These are phyloP conservation scores for Chionis minor DNA, from an alignment of 2,113 vertebrate genomes.

Conservation along the genomic window DNA sequence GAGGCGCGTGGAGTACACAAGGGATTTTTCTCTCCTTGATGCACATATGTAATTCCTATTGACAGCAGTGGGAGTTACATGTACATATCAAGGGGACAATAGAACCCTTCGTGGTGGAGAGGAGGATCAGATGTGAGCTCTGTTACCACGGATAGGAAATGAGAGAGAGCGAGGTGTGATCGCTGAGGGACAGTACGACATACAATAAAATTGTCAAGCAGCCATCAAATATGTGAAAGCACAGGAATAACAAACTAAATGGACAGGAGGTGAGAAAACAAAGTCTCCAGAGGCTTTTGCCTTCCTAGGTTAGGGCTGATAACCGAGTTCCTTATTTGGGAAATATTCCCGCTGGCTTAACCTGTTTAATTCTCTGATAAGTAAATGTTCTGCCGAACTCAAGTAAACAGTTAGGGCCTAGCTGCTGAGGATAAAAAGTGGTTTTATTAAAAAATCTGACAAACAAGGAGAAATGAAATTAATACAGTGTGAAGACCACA, in stretches of 20 bases:
- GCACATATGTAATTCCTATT: constrained; percentile 20
- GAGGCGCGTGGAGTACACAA: not conserved
- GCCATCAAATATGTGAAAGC: constrained; percentile 37
- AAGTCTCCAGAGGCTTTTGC: not conserved
- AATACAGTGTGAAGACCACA: not conserved
- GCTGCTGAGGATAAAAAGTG: not conserved
- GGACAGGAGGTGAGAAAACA: constrained; percentile 51
- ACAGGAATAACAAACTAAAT: constrained; percentile 53
- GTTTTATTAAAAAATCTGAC: not conserved
- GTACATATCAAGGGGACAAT: constrained; percentile 28
- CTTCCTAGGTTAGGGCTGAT: constrained; percentile 5
- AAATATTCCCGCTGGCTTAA: not conserved
- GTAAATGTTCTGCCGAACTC: not conserved
- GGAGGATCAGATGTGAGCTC: constrained; percentile 43
- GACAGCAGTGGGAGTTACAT: constrained; percentile 57
- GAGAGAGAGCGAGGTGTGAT: constrained; percentile 32
- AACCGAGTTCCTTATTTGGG: not conserved
- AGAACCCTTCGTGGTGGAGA: constrained; percentile 28
- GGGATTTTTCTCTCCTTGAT: constrained; percentile 14
- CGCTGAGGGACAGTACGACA: constrained; percentile 21
- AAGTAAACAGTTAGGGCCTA: not conserved
- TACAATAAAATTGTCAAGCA: constrained; percentile 48
- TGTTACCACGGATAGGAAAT: not conserved
- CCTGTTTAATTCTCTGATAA: not conserved
- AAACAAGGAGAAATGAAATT: not conserved